Base-by-base conservation (phyloP, 2,113 vertebrate genomes). In the Macquaria ambigua region DNA sequence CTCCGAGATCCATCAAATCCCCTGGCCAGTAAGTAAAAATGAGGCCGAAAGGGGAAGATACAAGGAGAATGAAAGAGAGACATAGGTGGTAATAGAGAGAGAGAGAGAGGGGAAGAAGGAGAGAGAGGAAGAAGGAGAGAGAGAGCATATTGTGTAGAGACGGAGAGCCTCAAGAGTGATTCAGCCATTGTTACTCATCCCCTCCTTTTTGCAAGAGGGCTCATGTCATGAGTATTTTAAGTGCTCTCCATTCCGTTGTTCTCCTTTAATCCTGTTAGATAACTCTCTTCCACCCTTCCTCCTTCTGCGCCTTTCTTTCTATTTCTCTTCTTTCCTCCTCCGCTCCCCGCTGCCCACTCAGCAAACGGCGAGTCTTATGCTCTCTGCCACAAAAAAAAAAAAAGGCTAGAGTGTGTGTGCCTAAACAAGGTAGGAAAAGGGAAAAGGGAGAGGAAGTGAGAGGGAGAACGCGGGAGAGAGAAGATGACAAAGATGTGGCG, bases 191-290 rank as follows among this genome's bases (percentile, higher is more conserved):
- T 91, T 91, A 92, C 89, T 92, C 91, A 88, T 89, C 79, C 80
- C 87, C 87, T 90, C 83, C 87, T 86, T 89, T 87, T 91, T 87
- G 79, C 75, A 73, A 72, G 82, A 92, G 87, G 90, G 82, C 90
- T 94, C 92, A 80, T 93, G 92, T 92, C 90, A 90, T 83, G 90
- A 88, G 90, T 89, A 93, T 93, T 94, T 93, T 92, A 95, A 95
- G 94, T 94, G 90, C 90, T 89, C 90, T 92, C 85, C 86, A 87
- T 84, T 90, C 89, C 77, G 87, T 94, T 95, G 94, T 94, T 95
- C 92, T 92, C 89, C 85, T 94, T 93, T 93, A 95, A 95, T 94
- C 90, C 89, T 88, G 93, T 94, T 95, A 94, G 93, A 91, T 95
- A 95, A 95, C 93, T 86, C 90, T 83, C 81, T 83, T 74, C 78